Evolutionary conservation across 2,888 invertebrate species (phyloP).

Genomic region (Bugula neritina): DNA sequence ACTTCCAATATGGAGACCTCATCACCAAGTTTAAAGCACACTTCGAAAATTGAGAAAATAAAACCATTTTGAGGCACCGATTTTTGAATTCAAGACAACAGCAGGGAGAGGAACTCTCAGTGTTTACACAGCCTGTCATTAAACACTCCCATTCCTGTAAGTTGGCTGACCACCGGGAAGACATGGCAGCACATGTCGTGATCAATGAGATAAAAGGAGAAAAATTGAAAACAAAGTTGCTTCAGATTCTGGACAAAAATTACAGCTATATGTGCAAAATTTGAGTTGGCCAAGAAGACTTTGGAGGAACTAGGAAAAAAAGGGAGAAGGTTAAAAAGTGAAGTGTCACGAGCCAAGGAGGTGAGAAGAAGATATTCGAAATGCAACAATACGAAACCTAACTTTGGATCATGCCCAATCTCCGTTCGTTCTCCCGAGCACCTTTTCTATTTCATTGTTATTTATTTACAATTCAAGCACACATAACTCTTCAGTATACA

Average conservation of each 20-base stretch:
- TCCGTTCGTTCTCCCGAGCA: too few relatives aligned
- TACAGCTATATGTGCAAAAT: neutral
- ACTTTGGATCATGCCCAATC: too few relatives aligned
- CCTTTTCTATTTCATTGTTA: too few relatives aligned
- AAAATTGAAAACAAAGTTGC: neutral
- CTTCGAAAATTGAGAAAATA: neutral
- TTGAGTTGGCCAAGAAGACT: neutral
- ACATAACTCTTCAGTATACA: too few relatives aligned
- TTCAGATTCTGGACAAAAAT: neutral
- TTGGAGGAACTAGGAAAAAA: neutral
- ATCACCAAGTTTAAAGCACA: neutral
- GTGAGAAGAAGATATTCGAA: too few relatives aligned
- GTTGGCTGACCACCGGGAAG: neutral
- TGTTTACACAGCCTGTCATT: neutral
- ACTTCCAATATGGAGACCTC: neutral
- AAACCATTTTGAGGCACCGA: neutral
- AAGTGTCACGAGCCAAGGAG: too few relatives aligned
- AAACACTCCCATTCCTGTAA: neutral
- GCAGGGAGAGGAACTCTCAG: neutral
- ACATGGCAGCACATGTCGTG: neutral
- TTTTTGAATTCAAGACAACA: neutral
- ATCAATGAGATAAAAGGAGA: neutral
- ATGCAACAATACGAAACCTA: too few relatives aligned
- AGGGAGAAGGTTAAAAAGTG: too few relatives aligned
- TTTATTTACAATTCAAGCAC: too few relatives aligned